Base-by-base conservation (phyloP, 2,888 invertebrate species). In the Euzophera pinguis region DNA sequence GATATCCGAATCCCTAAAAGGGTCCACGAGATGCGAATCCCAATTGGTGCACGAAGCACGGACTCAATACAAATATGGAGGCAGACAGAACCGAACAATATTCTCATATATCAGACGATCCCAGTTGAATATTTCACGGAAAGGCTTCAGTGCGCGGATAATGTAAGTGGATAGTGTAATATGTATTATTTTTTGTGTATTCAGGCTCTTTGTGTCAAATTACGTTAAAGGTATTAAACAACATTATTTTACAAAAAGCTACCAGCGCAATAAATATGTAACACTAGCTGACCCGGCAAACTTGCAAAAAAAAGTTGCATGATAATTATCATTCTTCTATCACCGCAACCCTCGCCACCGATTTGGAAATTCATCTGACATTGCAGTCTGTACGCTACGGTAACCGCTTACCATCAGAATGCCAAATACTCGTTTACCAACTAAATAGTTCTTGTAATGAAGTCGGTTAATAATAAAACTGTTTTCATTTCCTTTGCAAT, bases 11-110 rank as follows among this genome's bases (percentile, higher is more conserved):
- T 61, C 61, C 57, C 56, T 62, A 56, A 68, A 60, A 68, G 67
- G 60, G 52, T 56, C 49, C 48, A 47, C 75, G 69, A 65, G 74
- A 67, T 64, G 49, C 67, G 75, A 76, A 78, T 75, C 69, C 66
- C 67, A 73, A 78, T 74, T 59, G 70, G 63, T 65, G 57, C 32
- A 32, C 13, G 16, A 10, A 6, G 14, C 16, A 39, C 53, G 49
- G 53, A 63, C 69, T 67, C 69, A 65, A 70, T 69, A 73, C 73
- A 69, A 73, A 69, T 64, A 73, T 57, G 52, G 57, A 56, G 56
- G 62, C 53, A 16, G 39, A 57, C 50, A 61, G 59, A 63, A 66
- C 64, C 60, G 67, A 67, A 73, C 69, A 71, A 73, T 73, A 67
- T 65, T 61, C 65, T 62, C 64, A 69, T 73, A 70, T 71, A 68